Evolutionary conservation across 2,888 invertebrate genomes (phyloP).

Genomic region (Esperia sulphurella): DNA sequence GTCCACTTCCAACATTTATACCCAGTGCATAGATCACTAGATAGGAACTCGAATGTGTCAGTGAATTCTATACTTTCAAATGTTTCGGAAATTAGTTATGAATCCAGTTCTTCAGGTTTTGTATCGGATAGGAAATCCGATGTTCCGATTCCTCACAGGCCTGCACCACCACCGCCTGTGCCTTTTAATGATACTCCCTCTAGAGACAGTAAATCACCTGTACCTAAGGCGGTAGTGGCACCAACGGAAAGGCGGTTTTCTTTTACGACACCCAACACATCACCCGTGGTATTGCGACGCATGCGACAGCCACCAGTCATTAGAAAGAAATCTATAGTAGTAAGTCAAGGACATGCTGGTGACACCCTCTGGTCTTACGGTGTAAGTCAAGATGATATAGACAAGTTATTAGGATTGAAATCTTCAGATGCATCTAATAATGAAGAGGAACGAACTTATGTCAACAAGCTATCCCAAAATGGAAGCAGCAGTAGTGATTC

Average conservation of each 20-base stretch:
- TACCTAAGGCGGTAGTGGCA: slow-evolving; percentile 31
- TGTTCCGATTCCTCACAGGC: slow-evolving; percentile 54
- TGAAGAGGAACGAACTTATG: slow-evolving; percentile 50
- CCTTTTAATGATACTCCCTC: slow-evolving; percentile 54
- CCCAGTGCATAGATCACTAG: slow-evolving; percentile 58
- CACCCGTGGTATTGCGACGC: slow-evolving; percentile 57
- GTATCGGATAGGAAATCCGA: slow-evolving; percentile 66
- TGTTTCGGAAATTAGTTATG: slow-evolving; percentile 65
- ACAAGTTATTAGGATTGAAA: slow-evolving; percentile 64
- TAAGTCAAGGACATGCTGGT: slow-evolving; percentile 44
- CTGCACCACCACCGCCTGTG: slow-evolving; percentile 70
- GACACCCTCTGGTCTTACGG: slow-evolving; percentile 73
- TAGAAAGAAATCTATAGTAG: slow-evolving; percentile 59
- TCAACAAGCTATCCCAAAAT: slow-evolving; percentile 22
- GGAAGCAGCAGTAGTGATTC: slow-evolving; percentile 47
- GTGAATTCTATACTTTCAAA: slow-evolving; percentile 74
- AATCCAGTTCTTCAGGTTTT: slow-evolving; percentile 74
- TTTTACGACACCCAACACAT: slow-evolving; percentile 56
- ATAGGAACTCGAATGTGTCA: slow-evolving; percentile 69
- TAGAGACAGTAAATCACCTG: slow-evolving; percentile 46
- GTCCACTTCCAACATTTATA: slow-evolving; percentile 58
- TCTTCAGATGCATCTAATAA: slow-evolving; percentile 62
- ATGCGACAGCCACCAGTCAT: slow-evolving; percentile 67
- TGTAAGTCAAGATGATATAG: slow-evolving; percentile 67
- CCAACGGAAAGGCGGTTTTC: slow-evolving; percentile 50